phyloP scores from a whole-genome alignment of 2,888 invertebrate species.

The Andrena marginata region DNA sequence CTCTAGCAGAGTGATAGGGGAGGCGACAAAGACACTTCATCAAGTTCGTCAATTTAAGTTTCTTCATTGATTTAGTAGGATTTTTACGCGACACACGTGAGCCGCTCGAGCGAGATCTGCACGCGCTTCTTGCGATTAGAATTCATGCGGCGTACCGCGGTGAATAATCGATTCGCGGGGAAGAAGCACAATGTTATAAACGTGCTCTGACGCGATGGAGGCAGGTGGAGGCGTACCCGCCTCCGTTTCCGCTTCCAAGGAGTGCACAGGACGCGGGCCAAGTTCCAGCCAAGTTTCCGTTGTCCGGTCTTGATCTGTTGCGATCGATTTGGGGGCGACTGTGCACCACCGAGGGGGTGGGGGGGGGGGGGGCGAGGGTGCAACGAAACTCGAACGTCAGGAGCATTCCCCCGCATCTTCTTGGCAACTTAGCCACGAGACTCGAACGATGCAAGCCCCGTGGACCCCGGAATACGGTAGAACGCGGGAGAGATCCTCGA shows the following conservation, averaged over 20 bases:
- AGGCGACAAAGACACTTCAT: not conserved
- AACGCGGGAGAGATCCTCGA: slow-evolving; percentile 24
- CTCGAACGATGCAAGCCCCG: slow-evolving; percentile 36
- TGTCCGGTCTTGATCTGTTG: slow-evolving; percentile 54
- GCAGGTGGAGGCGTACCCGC: not conserved
- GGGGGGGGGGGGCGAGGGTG: slow-evolving; percentile 1
- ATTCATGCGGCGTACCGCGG: no score
- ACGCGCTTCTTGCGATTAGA: no score
- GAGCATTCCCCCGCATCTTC: slow-evolving; percentile 51
- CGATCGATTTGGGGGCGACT: slow-evolving; percentile 48
- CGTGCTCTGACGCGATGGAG: slow-evolving; percentile 12
- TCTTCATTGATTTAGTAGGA: no score
- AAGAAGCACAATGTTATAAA: slow-evolving; percentile 5
- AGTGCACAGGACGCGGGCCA: slow-evolving; percentile 49
- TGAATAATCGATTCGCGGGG: no score
- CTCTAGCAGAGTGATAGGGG: not conserved
- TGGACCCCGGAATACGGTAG: slow-evolving; percentile 35
- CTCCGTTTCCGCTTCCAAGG: slow-evolving; percentile 29
- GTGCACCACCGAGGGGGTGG: slow-evolving; percentile 1
- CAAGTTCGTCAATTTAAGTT: no score
- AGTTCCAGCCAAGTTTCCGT: slow-evolving; percentile 59
- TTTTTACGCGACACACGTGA: no score
- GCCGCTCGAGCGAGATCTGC: no score
- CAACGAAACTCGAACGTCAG: slow-evolving; percentile 59
- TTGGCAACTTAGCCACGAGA: slow-evolving; percentile 50